Percentiles rank a stretch among this genome's conserved stretches.
These are phyloP conservation scores for Standfussiana lucernea DNA, from an alignment of 2,888 invertebrate genomes.

Conservation along the genomic window DNA sequence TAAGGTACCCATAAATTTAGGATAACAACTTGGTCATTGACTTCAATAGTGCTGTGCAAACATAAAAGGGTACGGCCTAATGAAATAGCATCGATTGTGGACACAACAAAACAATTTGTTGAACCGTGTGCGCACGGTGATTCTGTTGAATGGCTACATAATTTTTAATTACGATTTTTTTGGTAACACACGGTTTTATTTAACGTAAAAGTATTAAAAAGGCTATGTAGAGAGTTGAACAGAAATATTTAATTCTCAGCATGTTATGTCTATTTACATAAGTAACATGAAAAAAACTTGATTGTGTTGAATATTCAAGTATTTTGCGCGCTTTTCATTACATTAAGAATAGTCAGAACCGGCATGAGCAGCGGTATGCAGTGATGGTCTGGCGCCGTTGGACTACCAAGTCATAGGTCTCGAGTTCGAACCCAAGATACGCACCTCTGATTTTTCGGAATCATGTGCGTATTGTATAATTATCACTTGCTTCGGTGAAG, in stretches of 20 bases:
- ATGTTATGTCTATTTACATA: too few species aligned
- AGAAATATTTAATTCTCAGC: neutral
- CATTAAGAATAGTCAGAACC: neutral
- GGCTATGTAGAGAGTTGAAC: neutral
- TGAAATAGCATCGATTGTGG: slow-evolving; percentile 38
- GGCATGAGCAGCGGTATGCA: too few species aligned
- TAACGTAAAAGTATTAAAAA: neutral
- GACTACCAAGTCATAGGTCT: too few species aligned
- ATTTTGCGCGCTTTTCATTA: neutral
- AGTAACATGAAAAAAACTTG: neutral
- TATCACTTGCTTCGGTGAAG: too few species aligned
- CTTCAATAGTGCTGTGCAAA: slow-evolving; percentile 27
- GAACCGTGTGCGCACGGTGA: slow-evolving; percentile 6
- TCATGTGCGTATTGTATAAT: too few species aligned
- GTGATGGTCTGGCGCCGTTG: too few species aligned
- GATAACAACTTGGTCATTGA: slow-evolving; percentile 18
- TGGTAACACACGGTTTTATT: neutral
- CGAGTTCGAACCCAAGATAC: too few species aligned
- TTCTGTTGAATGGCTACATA: slow-evolving; percentile 8
- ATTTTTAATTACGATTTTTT: neutral
- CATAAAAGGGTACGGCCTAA: slow-evolving; percentile 30
- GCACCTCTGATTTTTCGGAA: too few species aligned
- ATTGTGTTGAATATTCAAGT: neutral
- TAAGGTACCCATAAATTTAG: slow-evolving; percentile 5
- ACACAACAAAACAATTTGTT: slow-evolving; percentile 34